These are phyloP conservation scores for Nerophis ophidion DNA, from an alignment of 2,113 vertebrate species.

Conservation along the genomic window DNA sequence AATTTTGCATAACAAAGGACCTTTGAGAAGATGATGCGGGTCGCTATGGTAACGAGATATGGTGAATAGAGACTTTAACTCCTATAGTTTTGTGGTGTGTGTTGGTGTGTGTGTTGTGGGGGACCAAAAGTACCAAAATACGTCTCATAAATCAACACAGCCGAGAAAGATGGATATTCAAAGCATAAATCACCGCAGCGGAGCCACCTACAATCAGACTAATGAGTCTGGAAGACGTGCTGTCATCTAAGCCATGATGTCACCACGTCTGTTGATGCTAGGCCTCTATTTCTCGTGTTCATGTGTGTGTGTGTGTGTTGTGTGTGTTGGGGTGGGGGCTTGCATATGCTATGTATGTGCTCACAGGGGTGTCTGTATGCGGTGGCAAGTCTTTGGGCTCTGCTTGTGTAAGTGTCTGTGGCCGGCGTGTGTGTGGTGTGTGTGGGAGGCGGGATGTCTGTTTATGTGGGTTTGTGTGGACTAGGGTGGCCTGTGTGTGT, in stretches of 20 bases:
- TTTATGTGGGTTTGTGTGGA: constrained; percentile 51
- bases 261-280: constrained; percentile 58
- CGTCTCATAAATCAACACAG: constrained; percentile 68
- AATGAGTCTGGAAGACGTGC: constrained; percentile 76
- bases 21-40: no score
- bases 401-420: constrained; percentile 63
- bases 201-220: constrained; percentile 75
- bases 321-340: neutral
- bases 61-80: no score
- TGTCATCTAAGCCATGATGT: constrained; percentile 76
- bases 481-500: constrained; percentile 49
- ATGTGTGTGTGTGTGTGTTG: constrained; percentile 25
- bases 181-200: constrained; percentile 71
- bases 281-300: constrained; percentile 35
- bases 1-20: no score
- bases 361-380: constrained; percentile 44
- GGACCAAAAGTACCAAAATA: constrained; percentile 64
- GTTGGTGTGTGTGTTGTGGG: neutral
- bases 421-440: constrained; percentile 48
- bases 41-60: no score
- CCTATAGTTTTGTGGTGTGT: constrained; percentile 52
- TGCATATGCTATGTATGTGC: constrained; percentile 30
- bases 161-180: constrained; percentile 63
- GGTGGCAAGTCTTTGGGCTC: constrained; percentile 47
- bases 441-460: constrained; percentile 51